These are phyloP conservation scores for Apodemus speciosus DNA, from an alignment of 2,113 vertebrate species.

Conservation along the genomic window DNA sequence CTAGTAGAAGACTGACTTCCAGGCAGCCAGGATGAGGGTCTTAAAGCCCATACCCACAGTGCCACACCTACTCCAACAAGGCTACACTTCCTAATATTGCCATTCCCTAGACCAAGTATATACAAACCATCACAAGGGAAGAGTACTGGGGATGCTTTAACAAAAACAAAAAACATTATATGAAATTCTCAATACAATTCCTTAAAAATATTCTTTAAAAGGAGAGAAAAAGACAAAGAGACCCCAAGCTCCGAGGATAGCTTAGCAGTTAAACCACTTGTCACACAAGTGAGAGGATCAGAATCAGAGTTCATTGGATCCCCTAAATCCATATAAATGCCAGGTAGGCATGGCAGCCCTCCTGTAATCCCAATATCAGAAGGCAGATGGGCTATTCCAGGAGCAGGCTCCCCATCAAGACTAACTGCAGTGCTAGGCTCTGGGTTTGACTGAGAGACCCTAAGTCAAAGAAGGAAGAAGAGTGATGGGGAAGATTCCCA, in stretches of 20 bases:
- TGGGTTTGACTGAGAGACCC: neutral
- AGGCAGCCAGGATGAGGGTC: too few species aligned
- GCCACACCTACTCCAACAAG: too few species aligned
- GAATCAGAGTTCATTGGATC: neutral
- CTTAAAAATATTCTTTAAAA: neutral
- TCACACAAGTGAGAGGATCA: neutral
- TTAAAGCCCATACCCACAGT: too few species aligned
- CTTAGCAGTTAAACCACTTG: neutral
- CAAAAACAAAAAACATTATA: neutral
- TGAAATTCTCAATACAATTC: neutral
- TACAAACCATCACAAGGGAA: neutral
- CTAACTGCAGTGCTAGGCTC: neutral
- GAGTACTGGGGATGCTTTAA: neutral
- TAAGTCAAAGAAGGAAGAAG: neutral
- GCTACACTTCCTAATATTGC: too few species aligned
- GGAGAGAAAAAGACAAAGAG: neutral
- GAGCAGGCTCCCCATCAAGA: neutral
- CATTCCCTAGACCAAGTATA: too few species aligned
- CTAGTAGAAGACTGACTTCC: too few species aligned
- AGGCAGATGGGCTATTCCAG: neutral
- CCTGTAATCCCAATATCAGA: too few species aligned
- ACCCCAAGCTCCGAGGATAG: neutral
- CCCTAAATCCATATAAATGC: neutral
- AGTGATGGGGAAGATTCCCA: neutral
- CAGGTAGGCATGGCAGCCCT: neutral